A percentile compares a stretch with the other conserved stretches of the same genome.
phyloP scores from a whole-genome alignment of 2,797 vertebrate genomes.

The Pithecia hirsuta region DNA sequence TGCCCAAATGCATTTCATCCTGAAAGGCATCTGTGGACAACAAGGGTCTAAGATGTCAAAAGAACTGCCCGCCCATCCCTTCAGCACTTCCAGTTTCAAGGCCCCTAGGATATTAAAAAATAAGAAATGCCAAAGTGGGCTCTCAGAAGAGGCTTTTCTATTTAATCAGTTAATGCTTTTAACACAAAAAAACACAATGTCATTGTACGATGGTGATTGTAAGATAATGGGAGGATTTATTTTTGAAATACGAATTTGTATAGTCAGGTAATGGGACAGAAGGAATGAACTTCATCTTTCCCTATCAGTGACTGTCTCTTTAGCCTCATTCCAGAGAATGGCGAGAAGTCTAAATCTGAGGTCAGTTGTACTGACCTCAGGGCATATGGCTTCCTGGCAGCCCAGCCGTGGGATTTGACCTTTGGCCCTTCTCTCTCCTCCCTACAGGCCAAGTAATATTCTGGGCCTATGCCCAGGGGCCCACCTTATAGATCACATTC shows the following conservation, averaged over 20 bases:
- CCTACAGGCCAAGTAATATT: neutral
- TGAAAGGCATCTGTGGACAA: neutral
- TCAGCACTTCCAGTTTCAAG: neutral
- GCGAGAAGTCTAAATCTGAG: neutral
- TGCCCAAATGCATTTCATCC: neutral
- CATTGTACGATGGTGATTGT: neutral
- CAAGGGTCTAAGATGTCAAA: neutral
- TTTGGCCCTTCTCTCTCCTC: neutral
- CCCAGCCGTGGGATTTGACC: neutral
- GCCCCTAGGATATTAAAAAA: neutral
- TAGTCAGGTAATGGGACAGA: neutral
- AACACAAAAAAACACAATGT: neutral
- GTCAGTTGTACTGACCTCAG: neutral
- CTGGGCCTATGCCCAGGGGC: neutral
- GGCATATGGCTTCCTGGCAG: neutral
- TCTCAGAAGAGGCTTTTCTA: neutral
- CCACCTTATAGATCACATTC: neutral
- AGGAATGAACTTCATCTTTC: neutral
- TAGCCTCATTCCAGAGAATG: neutral
- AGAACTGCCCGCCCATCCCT: neutral
- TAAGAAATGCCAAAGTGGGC: neutral
- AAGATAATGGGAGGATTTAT: slow-evolving; percentile 16
- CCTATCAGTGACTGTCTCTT: neutral
- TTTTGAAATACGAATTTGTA: neutral
- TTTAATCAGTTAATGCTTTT: slow-evolving; percentile 42